phyloP scores from a whole-genome alignment of 2,797 vertebrate species.

The Petrocephalus sullivani region DNA sequence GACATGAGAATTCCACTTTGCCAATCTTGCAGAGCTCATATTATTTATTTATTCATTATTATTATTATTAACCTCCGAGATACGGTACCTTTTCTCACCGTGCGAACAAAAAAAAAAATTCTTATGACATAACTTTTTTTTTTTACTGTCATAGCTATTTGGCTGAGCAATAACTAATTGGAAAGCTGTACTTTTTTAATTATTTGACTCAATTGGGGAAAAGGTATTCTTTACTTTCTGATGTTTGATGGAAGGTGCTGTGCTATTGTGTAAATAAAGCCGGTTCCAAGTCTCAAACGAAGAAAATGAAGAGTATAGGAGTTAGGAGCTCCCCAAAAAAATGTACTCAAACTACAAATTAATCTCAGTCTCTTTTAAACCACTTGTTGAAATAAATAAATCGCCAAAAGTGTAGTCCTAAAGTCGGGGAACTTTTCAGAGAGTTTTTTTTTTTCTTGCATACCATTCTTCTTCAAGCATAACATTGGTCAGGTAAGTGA shows the following conservation, averaged over 20 bases:
- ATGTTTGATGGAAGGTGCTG: no score
- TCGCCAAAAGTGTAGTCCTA: not conserved
- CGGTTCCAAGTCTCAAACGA: no score
- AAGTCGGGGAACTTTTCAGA: no score
- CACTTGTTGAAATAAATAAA: not conserved
- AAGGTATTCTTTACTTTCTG: not conserved
- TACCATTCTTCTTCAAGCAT: not conserved
- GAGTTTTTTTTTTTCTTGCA: not conserved
- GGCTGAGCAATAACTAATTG: not conserved
- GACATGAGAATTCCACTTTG: not conserved
- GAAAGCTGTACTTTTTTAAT: not conserved
- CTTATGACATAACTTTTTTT: not conserved
- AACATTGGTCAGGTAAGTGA: not conserved
- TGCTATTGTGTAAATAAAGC: no score
- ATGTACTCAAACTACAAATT: not conserved
- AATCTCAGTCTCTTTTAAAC: not conserved
- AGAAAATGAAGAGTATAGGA: not conserved
- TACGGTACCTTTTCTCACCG: not conserved
- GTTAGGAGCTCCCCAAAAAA: not conserved
- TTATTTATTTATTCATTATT: not conserved
- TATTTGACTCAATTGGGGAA: not conserved
- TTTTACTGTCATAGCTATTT: not conserved
- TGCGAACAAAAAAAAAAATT: not conserved
- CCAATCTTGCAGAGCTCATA: not conserved
- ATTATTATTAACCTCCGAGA: no score